phyloP scores from a whole-genome alignment of 2,797 vertebrate genomes.

The Paramormyrops hopkinsi region DNA sequence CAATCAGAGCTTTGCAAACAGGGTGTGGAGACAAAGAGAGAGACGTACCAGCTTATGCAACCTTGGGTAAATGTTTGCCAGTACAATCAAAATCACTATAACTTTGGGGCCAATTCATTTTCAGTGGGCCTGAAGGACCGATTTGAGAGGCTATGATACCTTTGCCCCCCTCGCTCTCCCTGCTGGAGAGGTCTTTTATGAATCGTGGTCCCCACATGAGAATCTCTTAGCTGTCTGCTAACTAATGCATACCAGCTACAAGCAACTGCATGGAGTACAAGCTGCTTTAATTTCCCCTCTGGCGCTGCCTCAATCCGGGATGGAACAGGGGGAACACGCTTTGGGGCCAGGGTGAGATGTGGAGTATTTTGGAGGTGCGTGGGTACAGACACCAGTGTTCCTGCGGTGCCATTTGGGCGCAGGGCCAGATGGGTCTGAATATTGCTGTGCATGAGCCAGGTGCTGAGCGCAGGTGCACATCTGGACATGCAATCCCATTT shows the following conservation, averaged over 20 bases:
- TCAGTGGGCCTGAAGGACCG: slow-evolving; percentile 15
- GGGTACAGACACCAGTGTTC: background rate
- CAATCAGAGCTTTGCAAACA: background rate
- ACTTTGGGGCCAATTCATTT: slow-evolving; percentile 2
- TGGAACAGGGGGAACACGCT: background rate
- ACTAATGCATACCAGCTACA: slow-evolving; percentile 7
- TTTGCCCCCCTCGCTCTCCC: slow-evolving; percentile 12
- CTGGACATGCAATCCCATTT: background rate
- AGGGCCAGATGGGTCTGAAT: background rate
- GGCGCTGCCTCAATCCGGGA: background rate
- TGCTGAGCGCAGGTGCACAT: background rate
- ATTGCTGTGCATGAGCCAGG: background rate
- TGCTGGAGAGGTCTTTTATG: slow-evolving; percentile 23
- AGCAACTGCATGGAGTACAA: background rate
- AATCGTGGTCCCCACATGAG: background rate
- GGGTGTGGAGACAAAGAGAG: background rate
- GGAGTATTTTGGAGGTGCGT: background rate
- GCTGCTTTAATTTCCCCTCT: slow-evolving; percentile 2
- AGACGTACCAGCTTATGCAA: background rate
- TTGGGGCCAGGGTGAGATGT: background rate
- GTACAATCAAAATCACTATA: background rate
- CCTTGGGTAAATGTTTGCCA: background rate
- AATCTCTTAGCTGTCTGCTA: background rate
- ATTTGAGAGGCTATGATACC: slow-evolving; percentile 33
- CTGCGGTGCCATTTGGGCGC: background rate